Conservation (phyloP, 2,113 vertebrate genomes). For the Empidonax alnorum region DNA sequence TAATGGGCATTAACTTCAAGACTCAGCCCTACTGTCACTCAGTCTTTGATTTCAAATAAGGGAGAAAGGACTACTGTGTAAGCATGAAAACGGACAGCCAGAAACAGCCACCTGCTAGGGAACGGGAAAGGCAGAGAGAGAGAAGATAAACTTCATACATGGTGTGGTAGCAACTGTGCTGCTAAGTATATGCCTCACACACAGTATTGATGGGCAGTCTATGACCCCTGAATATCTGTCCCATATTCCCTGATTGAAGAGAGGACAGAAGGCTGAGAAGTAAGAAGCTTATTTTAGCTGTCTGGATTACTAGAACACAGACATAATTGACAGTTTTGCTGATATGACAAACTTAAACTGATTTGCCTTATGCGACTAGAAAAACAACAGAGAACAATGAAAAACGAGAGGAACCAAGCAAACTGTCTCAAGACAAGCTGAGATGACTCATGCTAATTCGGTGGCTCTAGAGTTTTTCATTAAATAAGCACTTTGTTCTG, state of each 20-base stretch:
- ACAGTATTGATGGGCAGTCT: neutral
- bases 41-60: constrained; percentile 44
- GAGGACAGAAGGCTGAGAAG: constrained; percentile 30
- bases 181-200: neutral
- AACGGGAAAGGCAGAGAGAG: neutral
- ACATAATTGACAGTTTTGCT: constrained; percentile 5
- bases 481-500: neutral
- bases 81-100: constrained; percentile 33
- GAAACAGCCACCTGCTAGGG: constrained; percentile 49
- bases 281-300: constrained; percentile 50
- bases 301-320: constrained; percentile 1
- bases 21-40: constrained; percentile 6
- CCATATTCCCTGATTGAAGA: neutral
- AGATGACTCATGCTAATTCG: neutral
- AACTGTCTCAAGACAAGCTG: neutral
- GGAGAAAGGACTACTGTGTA: constrained; percentile 50
- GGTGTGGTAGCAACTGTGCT: neutral
- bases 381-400: neutral
- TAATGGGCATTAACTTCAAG: constrained; percentile 30
- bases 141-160: neutral
- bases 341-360: neutral
- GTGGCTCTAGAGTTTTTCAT: neutral
- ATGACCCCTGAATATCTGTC: neutral
- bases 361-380: neutral
- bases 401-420: constrained; percentile 5